Conservation (phyloP, 2,888 invertebrate species). For the Pantelozetes paolii region DNA sequence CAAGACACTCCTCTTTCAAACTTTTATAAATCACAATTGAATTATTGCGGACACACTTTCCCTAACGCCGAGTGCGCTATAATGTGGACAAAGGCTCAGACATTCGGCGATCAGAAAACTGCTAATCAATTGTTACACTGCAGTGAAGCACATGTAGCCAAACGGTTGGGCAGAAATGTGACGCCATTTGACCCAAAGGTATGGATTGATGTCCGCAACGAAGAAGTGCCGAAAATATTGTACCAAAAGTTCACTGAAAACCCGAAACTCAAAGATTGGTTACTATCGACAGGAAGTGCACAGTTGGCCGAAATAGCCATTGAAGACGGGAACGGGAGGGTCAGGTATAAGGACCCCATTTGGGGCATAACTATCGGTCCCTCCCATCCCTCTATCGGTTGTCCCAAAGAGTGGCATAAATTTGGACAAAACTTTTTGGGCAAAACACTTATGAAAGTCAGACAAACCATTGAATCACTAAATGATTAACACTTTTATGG, state of each 20-base stretch:
- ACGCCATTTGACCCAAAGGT: not conserved
- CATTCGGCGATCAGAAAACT: not conserved
- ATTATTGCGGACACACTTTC: not conserved
- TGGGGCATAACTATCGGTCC: conserved; percentile 11
- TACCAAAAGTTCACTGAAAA: conserved; percentile 16
- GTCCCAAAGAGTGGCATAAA: not conserved
- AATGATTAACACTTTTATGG: no score
- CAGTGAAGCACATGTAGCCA: not conserved
- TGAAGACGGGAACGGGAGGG: not conserved
- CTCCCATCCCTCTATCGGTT: not conserved
- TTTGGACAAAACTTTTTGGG: conserved; percentile 8
- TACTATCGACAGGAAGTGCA: not conserved
- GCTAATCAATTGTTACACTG: not conserved
- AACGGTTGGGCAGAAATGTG: not conserved
- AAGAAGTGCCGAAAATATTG: conserved; percentile 2
- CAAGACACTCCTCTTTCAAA: not conserved
- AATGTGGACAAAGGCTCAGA: not conserved
- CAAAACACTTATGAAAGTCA: not conserved
- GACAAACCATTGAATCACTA: no score
- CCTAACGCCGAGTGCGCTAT: not conserved
- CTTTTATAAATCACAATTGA: not conserved
- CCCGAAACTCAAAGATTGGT: not conserved
- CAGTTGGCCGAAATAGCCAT: not conserved
- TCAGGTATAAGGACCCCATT: not conserved
- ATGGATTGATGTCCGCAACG: not conserved